A percentile compares a stretch with the other conserved stretches of the same genome.
These are phyloP conservation scores for Sebastes fasciatus DNA, from an alignment of 2,113 vertebrate species.

Conservation along the genomic window DNA sequence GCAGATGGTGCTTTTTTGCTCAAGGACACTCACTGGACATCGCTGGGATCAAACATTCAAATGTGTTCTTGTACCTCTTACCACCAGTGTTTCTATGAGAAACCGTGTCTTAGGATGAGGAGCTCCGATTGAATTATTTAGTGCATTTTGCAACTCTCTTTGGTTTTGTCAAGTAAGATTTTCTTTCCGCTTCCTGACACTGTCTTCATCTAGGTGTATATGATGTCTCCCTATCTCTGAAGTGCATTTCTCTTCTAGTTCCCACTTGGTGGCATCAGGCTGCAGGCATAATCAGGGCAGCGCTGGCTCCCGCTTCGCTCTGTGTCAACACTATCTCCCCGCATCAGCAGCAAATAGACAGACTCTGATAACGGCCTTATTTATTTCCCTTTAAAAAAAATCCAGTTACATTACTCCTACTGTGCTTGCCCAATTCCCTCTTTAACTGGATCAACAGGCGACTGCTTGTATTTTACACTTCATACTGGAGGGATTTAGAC, in stretches of 20 bases:
- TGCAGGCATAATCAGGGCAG: constrained; percentile 52
- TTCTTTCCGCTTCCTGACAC: constrained; percentile 8
- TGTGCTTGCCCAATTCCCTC: constrained; percentile 31
- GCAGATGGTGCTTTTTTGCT: constrained; percentile 36
- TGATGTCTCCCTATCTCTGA: constrained; percentile 25
- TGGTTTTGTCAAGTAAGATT: constrained; percentile 15
- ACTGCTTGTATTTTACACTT: constrained; percentile 46
- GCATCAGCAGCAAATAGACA: constrained; percentile 58
- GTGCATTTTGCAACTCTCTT: constrained; percentile 16
- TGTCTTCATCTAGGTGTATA: constrained; percentile 24
- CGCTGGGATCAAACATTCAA: not conserved
- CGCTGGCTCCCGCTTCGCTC: constrained; percentile 20
- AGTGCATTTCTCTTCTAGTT: constrained; percentile 31
- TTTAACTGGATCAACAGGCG: constrained; percentile 43
- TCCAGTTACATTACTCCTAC: constrained; percentile 28
- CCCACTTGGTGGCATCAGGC: constrained; percentile 52
- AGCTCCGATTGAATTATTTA: not conserved
- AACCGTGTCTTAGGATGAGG: not conserved
- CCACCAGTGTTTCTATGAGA: constrained; percentile 4
- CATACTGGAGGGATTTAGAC: constrained; percentile 13
- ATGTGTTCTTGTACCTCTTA: constrained; percentile 21
- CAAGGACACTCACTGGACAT: constrained; percentile 8
- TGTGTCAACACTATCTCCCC: constrained; percentile 60
- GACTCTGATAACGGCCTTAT: constrained; percentile 63
- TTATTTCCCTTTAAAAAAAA: constrained; percentile 52